Percentiles rank a stretch among this genome's conserved stretches.
phyloP scores from a whole-genome alignment of 1,140 invertebrate species.

The Artemia franciscana region DNA sequence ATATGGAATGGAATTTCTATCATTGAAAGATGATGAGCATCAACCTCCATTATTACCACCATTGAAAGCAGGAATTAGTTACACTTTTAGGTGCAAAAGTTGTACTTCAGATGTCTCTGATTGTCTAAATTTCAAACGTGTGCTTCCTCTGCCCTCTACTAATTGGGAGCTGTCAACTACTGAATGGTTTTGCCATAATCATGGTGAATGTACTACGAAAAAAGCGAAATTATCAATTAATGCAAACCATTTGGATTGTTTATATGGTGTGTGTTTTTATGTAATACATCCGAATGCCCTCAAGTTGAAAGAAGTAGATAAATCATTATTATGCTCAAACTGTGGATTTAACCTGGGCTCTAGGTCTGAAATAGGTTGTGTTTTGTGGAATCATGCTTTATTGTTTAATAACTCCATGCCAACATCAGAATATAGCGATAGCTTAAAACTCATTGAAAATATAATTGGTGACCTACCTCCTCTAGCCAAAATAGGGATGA shows the following conservation, averaged over 20 bases:
- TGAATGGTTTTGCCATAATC: constrained; percentile 7
- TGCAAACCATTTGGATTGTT: neutral
- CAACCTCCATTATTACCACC: no score
- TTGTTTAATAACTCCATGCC: no score
- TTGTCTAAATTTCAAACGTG: constrained; percentile 1
- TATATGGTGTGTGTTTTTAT: constrained; percentile 1
- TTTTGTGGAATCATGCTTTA: neutral
- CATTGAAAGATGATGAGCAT: neutral
- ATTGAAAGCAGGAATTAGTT: neutral
- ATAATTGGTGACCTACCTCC: no score
- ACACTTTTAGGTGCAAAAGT: neutral
- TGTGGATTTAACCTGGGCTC: neutral
- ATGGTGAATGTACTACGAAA: neutral
- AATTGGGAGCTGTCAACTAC: constrained; percentile 3
- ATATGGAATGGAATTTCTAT: neutral
- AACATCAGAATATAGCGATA: no score
- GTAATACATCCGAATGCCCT: neutral
- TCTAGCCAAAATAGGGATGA: no score
- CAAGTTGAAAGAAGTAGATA: neutral
- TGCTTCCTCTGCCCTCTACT: constrained; percentile 2
- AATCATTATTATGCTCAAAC: neutral
- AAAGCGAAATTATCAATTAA: neutral
- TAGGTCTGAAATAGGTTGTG: no score
- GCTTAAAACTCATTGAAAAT: no score
- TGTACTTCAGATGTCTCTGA: neutral